Base-by-base conservation (phyloP, 2,113 vertebrate genomes). In the Protomyctophum bolini region DNA sequence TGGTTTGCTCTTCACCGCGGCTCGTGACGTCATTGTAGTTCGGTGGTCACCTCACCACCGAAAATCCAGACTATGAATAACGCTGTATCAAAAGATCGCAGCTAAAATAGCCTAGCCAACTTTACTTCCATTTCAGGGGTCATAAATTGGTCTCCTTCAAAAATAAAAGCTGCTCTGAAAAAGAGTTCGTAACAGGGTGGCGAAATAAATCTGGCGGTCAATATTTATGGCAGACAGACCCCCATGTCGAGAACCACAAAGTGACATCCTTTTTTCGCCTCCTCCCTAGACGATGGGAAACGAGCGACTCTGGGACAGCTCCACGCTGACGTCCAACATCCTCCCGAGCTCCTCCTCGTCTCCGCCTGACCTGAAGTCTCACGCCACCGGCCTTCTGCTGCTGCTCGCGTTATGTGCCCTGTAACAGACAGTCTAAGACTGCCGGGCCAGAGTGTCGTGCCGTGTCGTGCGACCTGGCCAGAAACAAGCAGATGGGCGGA, bases 281-380 rank as follows among this genome's bases (percentile, higher is more conserved):
- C 48, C 55, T 81, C 61, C 28, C 11, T 63, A 94, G 93, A 84
- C 75, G 10, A 83, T 91, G 12, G 88, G 76, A 64, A 92, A 91
- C 69, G 90, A 91, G 62, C 83, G 83, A 51, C 87, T 91, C 8
- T 86, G 91, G 83, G 88, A 79, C 5, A 87, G 82, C 21, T 75
- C 87, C 51, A 92, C 86, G 7, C 68, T 90, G 33, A 73, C 91
- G 15, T 90, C 91, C 59, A 85, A 83, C 68, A 88, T 86, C 10
- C 82, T 89, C 52, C 81, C 77, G 56, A 91, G 83, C 57, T 73
- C 84, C 14, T 82, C 90, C 7, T 73, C 86, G 12, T 63, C 57
- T 76, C 72, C 57, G 75, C 72, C 57, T 49, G 58, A 70, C 56
- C 33, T 51, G 33, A 66, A 58, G 70, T 75, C 81, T 55, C 80